phyloP scores from a whole-genome alignment of 2,113 vertebrate genomes.

The Cebus imitator region DNA sequence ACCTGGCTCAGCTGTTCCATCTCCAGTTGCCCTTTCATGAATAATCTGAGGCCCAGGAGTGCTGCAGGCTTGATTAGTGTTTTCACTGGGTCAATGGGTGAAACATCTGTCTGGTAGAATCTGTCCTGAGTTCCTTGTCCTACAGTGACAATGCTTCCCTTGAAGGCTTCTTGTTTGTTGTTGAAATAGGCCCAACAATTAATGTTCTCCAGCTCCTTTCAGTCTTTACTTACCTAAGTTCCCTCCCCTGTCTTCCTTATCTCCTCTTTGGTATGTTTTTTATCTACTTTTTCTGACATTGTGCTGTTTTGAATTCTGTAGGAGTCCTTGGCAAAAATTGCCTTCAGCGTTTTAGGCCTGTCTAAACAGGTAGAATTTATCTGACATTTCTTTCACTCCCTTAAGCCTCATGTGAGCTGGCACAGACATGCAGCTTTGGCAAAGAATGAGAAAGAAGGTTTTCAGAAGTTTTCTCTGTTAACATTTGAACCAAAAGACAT shows the following conservation, averaged over 20 bases:
- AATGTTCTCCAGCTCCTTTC: no score
- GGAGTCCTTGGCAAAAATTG: neutral
- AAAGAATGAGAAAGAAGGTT: neutral
- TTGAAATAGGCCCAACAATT: neutral
- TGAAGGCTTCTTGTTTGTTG: neutral
- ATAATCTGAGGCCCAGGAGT: neutral
- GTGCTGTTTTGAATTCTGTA: neutral
- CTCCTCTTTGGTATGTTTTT: neutral
- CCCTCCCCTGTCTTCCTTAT: no score
- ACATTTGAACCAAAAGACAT: neutral
- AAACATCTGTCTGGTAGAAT: neutral
- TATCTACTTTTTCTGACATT: neutral
- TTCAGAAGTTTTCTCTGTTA: slow-evolving; percentile 13
- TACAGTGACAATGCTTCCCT: neutral
- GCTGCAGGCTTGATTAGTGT: accelerated
- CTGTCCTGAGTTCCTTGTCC: neutral
- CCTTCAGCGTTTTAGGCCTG: neutral
- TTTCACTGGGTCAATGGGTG: accelerated
- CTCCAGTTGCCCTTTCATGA: neutral
- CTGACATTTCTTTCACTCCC: neutral
- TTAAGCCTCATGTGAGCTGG: neutral
- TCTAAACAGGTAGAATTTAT: slow-evolving; percentile 19
- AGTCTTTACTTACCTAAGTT: no score
- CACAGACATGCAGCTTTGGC: neutral
- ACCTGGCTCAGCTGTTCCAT: neutral